Evolutionary conservation across 2,797 vertebrate genomes (phyloP).

Genomic region (Crocidura indochinensis): DNA sequence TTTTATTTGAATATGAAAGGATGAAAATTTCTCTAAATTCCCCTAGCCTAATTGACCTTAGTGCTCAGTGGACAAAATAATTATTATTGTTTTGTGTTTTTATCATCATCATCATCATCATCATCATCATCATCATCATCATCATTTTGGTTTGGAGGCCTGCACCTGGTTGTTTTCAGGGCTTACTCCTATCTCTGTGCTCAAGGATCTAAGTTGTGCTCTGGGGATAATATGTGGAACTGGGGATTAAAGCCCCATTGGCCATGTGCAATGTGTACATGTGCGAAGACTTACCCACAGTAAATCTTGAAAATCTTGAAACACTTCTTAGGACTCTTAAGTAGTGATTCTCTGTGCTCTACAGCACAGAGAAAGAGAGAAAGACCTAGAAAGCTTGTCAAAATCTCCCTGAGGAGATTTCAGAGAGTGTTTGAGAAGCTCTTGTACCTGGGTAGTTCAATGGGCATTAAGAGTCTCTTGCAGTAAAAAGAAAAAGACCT

Average conservation of each 20-base stretch:
- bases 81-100: too few relatives aligned
- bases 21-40: constrained; percentile 29
- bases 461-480: constrained; percentile 7
- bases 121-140: too few relatives aligned
- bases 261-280: too few relatives aligned
- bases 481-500: neutral
- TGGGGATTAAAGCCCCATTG: too few relatives aligned
- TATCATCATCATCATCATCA: too few relatives aligned
- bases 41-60: neutral
- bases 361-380: neutral
- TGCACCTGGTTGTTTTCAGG: too few relatives aligned
- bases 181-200: too few relatives aligned
- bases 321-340: neutral
- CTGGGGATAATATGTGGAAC: too few relatives aligned
- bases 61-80: neutral
- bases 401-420: neutral
- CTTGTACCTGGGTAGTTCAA: neutral
- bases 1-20: neutral
- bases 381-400: neutral
- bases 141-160: too few relatives aligned
- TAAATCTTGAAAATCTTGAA: constrained; percentile 13
- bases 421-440: neutral
- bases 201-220: too few relatives aligned
- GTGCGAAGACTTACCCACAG: neutral
- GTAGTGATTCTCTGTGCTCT: neutral